These are phyloP conservation scores for Cyrtonyx montezumae DNA, from an alignment of 2,113 vertebrate species.

Conservation along the genomic window DNA sequence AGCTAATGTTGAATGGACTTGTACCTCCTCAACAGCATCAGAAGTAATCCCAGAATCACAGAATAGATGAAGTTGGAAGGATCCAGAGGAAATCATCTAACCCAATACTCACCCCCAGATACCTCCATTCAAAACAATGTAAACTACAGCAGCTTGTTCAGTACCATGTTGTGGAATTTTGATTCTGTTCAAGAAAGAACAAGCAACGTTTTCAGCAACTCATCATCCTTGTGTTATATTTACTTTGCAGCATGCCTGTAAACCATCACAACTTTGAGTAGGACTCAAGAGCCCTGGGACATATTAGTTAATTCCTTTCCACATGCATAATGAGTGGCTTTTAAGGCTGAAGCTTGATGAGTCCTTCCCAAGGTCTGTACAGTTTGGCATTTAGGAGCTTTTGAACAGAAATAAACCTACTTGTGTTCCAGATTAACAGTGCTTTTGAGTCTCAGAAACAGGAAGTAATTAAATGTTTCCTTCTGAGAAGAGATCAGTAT, in stretches of 20 bases:
- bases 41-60: not conserved
- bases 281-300: not conserved
- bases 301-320: not conserved
- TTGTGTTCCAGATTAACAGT: not conserved
- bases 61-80: not conserved
- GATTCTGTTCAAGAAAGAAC: not conserved
- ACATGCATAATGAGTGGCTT: accelerated
- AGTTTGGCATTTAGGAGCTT: not conserved
- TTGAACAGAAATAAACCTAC: not conserved
- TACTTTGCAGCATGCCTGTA: not conserved
- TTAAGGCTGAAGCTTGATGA: not conserved
- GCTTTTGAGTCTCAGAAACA: not conserved
- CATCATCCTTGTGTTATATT: not conserved
- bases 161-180: not conserved
- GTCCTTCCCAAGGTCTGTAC: not conserved
- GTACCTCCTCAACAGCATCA: not conserved
- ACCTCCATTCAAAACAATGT: not conserved
- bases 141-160: not conserved
- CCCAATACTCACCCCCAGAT: no score
- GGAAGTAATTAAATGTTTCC: not conserved
- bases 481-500: not conserved
- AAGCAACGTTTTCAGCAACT: not conserved
- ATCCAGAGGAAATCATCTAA: not conserved
- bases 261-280: not conserved
- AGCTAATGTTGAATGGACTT: not conserved